Evolutionary conservation across 2,888 invertebrate species (phyloP), one percentile per base, ranked within the genome.

Genomic region (Julus scandinavius): DNA sequence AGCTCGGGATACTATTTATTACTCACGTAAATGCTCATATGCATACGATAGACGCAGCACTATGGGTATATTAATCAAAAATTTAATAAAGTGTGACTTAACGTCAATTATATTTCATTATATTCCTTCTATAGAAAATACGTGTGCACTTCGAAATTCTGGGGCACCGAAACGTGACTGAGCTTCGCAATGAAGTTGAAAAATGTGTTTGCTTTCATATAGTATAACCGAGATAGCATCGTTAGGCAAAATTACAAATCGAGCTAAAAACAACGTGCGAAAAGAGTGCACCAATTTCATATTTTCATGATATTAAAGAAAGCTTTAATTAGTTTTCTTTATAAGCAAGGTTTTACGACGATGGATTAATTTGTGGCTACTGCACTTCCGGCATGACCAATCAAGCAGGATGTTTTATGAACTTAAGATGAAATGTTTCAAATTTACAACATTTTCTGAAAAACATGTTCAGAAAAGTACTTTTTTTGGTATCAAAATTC

Each of bases 11-110:
- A 11, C 58, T 72, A 72, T 72, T 72, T 72, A 72, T 72, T 29
- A 11, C 29, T 29, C 7, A 29, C 29, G 11, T 3, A 72, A 72
- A 29, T 72, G 72, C 72, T 29, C 3, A 11, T 72, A 9, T 29
- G 58, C 54, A 13, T 13, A 58, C 3, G 5, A n/a, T 11, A 58
- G 5, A 5, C 63, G 20, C 3, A 20, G 72, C 72, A 11, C 29
- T 2, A 7, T 1, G 29, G 29, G 72, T 72, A 72, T 72, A 72
- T 72, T 72, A 72, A 72, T 72, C 72, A 29, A n/a, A 72, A 72
- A 72, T 72, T 72, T 72, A 72, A 72, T 72, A 72, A 72, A 29
- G 72, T 11, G 7, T 29, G 72, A 72, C 29, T 72, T 72, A 72
- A 29, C 29, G 72, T 72, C 72, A 72, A 72, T 72, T 72, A 72